Base-by-base conservation (phyloP, 2,113 vertebrate species). In the Furnarius figulus region DNA sequence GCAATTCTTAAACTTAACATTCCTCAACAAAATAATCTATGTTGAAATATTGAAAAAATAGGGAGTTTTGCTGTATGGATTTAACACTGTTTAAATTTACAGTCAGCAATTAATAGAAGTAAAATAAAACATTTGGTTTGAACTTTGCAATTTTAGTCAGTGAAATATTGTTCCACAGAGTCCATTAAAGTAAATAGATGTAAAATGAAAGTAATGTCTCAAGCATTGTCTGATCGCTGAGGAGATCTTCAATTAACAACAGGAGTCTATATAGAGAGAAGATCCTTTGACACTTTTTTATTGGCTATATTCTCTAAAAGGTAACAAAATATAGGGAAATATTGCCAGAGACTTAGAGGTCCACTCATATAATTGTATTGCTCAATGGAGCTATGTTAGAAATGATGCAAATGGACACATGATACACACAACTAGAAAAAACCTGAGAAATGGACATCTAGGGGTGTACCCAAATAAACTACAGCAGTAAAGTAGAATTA, bases 51-150 rank as follows among this genome's bases (percentile, higher is more conserved):
- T 75, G 37, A n/a, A 78, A 35, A 62, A 77, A 44, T 7, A 39
- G 3, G 5, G 0, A 0, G 4, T 4, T 13, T 33, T 55, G 9
- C 21, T 82, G 14, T 55, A 35, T 30, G 56, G 6, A 3, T 74
- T 89, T 61, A 89, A 73, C 31, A 9, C 2, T 56, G 16, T 67
- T 71, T 46, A 58, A 71, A 40, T 66, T 75, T 75, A 1, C 24
- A 52, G 7, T 47, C 47, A 75, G 8, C 31, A 55, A 28, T 50
- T 75, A 72, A 42, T 18, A 53, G 18, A 70, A 42, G 10, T 20
- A 76, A 90, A 88, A 44, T 12, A 47, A 52, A 55, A 44, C 2
- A 14, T 59, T 80, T 35, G 4, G 12, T 24, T 65, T n/a, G 4
- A 30, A 39, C 27, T 24, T 49, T 65, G 15, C 21, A 37, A 11